Percentiles rank a stretch among this genome's conserved stretches.
These are phyloP conservation scores for Galerucella nymphaeae DNA, from an alignment of 2,888 invertebrate species.

Conservation along the genomic window DNA sequence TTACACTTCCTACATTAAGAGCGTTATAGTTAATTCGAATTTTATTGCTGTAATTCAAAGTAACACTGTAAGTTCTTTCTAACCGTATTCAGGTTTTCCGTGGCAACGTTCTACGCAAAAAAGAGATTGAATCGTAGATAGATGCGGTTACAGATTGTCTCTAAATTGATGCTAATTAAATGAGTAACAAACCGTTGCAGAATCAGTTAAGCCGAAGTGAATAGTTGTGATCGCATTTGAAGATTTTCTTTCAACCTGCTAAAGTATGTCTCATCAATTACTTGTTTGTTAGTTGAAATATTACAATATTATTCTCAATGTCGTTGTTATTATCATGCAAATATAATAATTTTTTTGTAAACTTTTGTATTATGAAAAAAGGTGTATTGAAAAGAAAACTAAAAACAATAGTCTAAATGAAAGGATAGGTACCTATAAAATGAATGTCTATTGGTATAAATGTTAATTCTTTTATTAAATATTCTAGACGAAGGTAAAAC, in stretches of 20 bases:
- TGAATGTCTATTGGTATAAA: not conserved
- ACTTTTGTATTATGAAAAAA: too few species aligned
- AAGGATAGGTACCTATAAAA: not conserved
- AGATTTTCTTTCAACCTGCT: conserved; percentile 30
- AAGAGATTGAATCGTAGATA: conserved; percentile 29
- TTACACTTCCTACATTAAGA: conserved; percentile 9
- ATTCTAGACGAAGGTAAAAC: not conserved
- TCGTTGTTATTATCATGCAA: not conserved
- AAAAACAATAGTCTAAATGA: too few species aligned
- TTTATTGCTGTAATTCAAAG: conserved; percentile 13
- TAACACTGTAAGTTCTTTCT: conserved; percentile 7
- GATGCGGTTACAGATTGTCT: conserved; percentile 36
- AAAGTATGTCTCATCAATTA: conserved; percentile 34
- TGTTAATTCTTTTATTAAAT: not conserved
- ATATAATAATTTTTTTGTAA: not conserved
- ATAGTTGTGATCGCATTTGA: conserved; percentile 35
- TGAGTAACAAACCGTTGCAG: conserved; percentile 37
- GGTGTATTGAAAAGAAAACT: too few species aligned
- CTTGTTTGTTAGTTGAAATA: conserved; percentile 6
- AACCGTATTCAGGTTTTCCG: conserved; percentile 17
- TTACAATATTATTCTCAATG: not conserved
- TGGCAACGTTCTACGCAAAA: conserved; percentile 14
- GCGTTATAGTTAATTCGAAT: not conserved
- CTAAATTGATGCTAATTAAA: conserved; percentile 40
- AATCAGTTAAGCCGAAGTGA: conserved; percentile 34